Percentiles rank a stretch among this genome's conserved stretches.
These are phyloP conservation scores for Cyanocitta stelleri DNA, from an alignment of 2,113 vertebrate species.

Conservation along the genomic window DNA sequence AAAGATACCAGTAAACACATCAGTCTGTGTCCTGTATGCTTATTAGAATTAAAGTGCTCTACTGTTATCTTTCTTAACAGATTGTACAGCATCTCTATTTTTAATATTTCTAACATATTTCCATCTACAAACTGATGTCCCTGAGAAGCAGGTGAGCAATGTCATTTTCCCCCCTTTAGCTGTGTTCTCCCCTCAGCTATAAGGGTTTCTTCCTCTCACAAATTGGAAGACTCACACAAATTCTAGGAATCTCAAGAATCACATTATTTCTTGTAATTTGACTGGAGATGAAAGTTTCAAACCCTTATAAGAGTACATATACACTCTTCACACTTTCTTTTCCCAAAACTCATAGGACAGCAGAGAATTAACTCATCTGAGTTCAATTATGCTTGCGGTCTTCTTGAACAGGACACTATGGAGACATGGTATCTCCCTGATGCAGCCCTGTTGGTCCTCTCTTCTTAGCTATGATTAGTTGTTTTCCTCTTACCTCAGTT, in stretches of 20 bases:
- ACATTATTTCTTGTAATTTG: neutral
- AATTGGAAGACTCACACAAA: neutral
- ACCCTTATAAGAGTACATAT: neutral
- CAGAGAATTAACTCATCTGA: neutral
- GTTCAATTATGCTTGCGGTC: accelerated
- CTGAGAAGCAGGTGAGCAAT: neutral
- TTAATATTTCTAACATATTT: neutral
- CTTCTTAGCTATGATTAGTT: neutral
- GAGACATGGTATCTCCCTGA: neutral
- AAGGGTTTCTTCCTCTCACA: neutral
- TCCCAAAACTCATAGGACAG: neutral
- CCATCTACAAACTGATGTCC: neutral
- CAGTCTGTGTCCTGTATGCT: neutral
- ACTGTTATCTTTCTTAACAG: neutral
- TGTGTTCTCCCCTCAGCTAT: neutral
- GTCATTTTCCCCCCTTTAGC: neutral
- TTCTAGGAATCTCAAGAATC: neutral
- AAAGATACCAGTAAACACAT: neutral
- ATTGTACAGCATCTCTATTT: neutral
- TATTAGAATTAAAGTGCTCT: neutral
- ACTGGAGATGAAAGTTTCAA: neutral
- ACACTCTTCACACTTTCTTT: neutral
- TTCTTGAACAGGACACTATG: neutral
- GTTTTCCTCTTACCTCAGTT: neutral
- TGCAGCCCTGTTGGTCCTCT: neutral